Base-by-base conservation (phyloP, 2,888 invertebrate genomes). In the Tortricodes alternella region DNA sequence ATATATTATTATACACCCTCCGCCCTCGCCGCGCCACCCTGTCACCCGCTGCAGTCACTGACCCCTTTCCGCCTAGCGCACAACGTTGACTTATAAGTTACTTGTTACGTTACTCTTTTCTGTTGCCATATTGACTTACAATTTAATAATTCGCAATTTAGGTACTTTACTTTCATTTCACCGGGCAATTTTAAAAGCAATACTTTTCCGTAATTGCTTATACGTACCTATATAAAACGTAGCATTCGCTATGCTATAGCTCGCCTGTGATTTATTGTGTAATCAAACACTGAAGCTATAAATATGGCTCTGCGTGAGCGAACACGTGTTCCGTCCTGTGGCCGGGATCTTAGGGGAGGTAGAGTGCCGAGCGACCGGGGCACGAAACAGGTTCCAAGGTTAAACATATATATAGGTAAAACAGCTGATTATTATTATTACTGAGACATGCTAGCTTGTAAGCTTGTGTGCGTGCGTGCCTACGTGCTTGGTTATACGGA, bases 11-110 rank as follows among this genome's bases (percentile, higher is more conserved):
- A 76, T 69, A 64, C 65, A 75, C 74, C 75, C 74, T 77, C 68
- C 76, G 74, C 76, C 73, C 76, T 68, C 70, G 70, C 70, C 23
- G 64, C 64, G 64, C 63, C 59, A 62, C 57, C 59, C 51, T 46
- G 61, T 62, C 61, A 46, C 85, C 76, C 76, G 63, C 76, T 70
- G 78, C 84, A 85, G 87, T 88, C 89, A 85, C 74, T 88, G 89
- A 89, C 89, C 88, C 75, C 82, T 82, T 85, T 86, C 79, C 76
- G 80, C 77, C 67, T 74, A 71, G 71, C 72, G 71, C 73, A 74
- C 71, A 72, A 64, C 68, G 71, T 73, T 78, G 77, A 74, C 73
- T 78, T 77, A 74, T 76, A 80, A 77, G 77, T 78, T 80, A 87
- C 84, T 85, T 85, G 83, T 80, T 83, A 83, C 74, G 64, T 63